Conservation (phyloP, 2,797 vertebrate genomes). For the Florisuga fusca region DNA sequence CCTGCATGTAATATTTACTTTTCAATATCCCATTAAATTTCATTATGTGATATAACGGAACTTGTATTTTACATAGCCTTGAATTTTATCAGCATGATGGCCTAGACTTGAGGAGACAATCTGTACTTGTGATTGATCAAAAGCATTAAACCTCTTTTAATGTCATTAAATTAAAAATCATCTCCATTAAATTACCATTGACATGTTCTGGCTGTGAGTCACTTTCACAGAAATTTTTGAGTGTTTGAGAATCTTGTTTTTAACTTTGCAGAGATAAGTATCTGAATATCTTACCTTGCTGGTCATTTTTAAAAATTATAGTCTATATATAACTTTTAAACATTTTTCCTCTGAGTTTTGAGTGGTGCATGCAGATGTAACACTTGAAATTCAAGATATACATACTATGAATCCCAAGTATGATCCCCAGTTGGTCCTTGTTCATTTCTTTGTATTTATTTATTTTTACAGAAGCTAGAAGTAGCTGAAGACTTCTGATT, state of each 20-base stretch:
- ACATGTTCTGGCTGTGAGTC: background rate
- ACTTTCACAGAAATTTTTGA: background rate
- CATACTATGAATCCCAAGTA: background rate
- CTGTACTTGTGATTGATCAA: background rate
- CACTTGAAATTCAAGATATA: background rate
- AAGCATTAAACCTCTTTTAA: background rate
- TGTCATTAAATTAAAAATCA: background rate
- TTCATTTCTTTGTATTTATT: background rate
- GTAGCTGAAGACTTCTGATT: background rate
- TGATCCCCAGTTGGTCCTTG: background rate
- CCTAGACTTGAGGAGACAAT: background rate
- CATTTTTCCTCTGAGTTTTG: background rate
- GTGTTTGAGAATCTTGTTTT: background rate
- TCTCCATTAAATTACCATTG: background rate
- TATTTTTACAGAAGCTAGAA: background rate
- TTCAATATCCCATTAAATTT: background rate
- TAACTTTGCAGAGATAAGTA: background rate
- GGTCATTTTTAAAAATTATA: background rate
- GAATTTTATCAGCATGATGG: background rate
- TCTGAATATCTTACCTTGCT: background rate
- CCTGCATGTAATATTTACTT: background rate
- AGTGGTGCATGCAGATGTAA: background rate
- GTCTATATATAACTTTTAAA: background rate
- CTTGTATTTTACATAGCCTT: background rate
- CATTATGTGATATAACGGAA: background rate